phyloP scores from a whole-genome alignment of 2,113 vertebrate genomes.

The Bothrops jararaca region DNA sequence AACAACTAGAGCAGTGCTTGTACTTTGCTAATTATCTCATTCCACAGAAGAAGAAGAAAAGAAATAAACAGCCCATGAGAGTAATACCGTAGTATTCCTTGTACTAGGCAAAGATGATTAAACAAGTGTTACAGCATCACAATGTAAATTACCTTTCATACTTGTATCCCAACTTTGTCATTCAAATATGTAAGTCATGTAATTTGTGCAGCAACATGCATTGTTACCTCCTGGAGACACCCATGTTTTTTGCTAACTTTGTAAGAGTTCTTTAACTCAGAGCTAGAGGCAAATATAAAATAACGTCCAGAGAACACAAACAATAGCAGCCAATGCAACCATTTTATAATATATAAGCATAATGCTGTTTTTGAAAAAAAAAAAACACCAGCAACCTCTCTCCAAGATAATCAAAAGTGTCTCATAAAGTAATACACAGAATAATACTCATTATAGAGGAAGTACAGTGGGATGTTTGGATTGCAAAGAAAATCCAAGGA shows the following conservation, averaged over 20 bases:
- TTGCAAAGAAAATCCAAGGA: constrained; percentile 51
- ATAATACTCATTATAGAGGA: constrained; percentile 65
- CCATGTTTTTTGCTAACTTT: constrained; percentile 29
- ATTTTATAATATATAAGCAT: constrained; percentile 23
- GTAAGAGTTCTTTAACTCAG: constrained; percentile 18
- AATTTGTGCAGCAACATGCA: neutral
- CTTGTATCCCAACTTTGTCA: neutral
- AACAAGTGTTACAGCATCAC: neutral
- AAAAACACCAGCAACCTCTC: constrained; percentile 21
- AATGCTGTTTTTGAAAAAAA: constrained; percentile 31
- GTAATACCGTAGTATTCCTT: constrained; percentile 13
- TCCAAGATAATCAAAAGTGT: constrained; percentile 68
- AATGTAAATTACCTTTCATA: constrained; percentile 28
- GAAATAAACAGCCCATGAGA: constrained; percentile 19
- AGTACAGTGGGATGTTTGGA: constrained; percentile 46
- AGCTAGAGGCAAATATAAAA: constrained; percentile 36
- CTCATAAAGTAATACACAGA: constrained; percentile 63
- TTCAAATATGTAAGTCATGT: neutral
- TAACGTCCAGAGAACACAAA: constrained; percentile 65
- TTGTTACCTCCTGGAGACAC: constrained; percentile 11
- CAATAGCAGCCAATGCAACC: constrained; percentile 55
- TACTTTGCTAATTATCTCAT: constrained; percentile 41
- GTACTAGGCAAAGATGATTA: constrained; percentile 21
- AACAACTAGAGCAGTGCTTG: constrained; percentile 49
- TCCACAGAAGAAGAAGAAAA: constrained; percentile 15